Evolutionary conservation across 2,888 invertebrate genomes (phyloP).

Genomic region (Zygothrica quintamaculata): DNA sequence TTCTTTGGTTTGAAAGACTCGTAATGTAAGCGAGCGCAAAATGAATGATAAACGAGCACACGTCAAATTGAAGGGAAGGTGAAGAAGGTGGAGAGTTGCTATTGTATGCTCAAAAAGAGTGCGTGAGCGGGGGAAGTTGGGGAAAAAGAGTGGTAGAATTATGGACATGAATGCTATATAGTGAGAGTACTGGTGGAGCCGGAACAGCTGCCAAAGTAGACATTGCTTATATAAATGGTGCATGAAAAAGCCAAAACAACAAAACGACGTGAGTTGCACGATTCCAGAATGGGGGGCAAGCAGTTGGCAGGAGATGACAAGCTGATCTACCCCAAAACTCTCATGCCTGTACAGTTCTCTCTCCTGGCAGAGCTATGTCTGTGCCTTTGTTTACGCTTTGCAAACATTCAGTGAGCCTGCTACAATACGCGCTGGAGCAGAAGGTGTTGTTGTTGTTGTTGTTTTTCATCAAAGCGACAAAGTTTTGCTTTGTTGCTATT

Average conservation of each 20-base stretch:
- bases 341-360: constrained; percentile 4
- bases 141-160: too few relatives aligned
- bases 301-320: constrained; percentile 27
- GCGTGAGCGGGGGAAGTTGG: too few relatives aligned
- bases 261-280: constrained; percentile 77
- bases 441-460: constrained; percentile 38
- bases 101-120: too few relatives aligned
- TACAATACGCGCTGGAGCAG: not conserved
- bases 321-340: not conserved
- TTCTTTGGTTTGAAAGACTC: constrained; percentile 30
- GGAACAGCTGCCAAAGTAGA: constrained; percentile 64
- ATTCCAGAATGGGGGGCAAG: constrained; percentile 24
- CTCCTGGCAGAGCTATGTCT: constrained; percentile 33
- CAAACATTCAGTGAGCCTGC: constrained; percentile 56
- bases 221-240: constrained; percentile 72
- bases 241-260: constrained; percentile 81
- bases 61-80: constrained; percentile 67
- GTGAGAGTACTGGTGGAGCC: too few relatives aligned
- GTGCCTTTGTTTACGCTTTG: constrained; percentile 69
- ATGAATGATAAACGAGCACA: constrained; percentile 82
- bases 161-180: too few relatives aligned
- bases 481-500: constrained; percentile 18
- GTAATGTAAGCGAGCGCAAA: constrained; percentile 77
- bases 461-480: constrained; percentile 18
- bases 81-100: too few relatives aligned